Evolutionary conservation across 2,113 vertebrate genomes (phyloP), one percentile per base, ranked within the genome.

Genomic region (Pangasianodon gigas): DNA sequence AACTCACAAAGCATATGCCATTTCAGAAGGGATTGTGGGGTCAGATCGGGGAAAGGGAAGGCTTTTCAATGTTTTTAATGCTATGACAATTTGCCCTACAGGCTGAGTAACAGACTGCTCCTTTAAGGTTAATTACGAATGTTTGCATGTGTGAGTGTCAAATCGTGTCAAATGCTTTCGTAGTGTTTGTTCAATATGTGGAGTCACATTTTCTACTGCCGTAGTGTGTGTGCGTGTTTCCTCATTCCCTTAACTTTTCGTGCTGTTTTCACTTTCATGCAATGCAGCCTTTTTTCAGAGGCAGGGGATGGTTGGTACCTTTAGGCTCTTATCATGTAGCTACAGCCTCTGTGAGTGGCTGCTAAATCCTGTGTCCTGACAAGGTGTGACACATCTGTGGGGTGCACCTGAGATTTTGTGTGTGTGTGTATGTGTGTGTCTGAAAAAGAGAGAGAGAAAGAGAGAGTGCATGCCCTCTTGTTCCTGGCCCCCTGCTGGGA

Each of bases 301-400:
- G 26, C 56, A 16, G 46, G 29, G 37, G 77, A 65, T 32, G 41
- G 3, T 67, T 80, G n/a, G 26, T 69, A 79, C 60, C 41, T 71
- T 88, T 71, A 89, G 51, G 32, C n/a, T 60, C 51, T 67, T 65
- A 88, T 41, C 54, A 24, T 46, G n/a, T 24, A 62, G 46, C 56
- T 41, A 56, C 71, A 84, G 29, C 37, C 32, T 82, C 79, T 62
- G 44, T 87, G 21, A 89, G 29, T 77, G 32, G 51, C 6, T 9
- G 56, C 84, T 56, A 48, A 69, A 83, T 77, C 82, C 80, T 69
- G 37, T 8, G 24, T 19, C 69, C 85, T 89, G 90, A 80, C 85
- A 88, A 85, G 51, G 51, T 79, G 62, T 91, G 90, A 89, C 80
- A 41, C 18, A 32, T 85, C 71, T 79, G 32, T 74, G 10, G 24